Evolutionary conservation across 2,797 vertebrate species (phyloP).

Genomic region (Tiaroga cobitis): DNA sequence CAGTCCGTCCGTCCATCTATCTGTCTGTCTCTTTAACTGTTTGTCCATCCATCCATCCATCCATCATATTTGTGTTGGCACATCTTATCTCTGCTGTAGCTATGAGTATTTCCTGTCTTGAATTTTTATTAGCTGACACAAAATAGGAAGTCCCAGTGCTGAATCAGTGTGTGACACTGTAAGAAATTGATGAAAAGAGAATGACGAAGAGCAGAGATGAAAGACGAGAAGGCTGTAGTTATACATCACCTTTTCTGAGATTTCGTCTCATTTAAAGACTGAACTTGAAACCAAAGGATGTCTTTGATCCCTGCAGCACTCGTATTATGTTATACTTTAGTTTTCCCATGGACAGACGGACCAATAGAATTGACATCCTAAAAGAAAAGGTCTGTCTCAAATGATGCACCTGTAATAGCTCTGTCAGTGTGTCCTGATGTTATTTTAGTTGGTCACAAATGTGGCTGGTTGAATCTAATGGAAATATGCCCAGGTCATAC

Average conservation of each 20-base stretch:
- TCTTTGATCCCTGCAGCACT: conserved; percentile 8
- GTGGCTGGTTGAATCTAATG: neutral
- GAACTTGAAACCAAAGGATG: conserved; percentile 25
- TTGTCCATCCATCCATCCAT: neutral
- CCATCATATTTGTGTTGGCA: neutral
- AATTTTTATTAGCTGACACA: conserved; percentile 48
- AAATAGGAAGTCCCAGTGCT: conserved; percentile 39
- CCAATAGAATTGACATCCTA: neutral
- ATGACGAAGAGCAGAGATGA: conserved; percentile 35
- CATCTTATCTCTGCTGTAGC: neutral
- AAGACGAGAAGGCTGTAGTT: conserved; percentile 6
- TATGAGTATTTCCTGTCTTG: conserved; percentile 13
- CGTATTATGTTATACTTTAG: neutral
- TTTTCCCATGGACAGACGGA: conserved; percentile 14
- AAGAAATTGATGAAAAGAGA: conserved; percentile 45
- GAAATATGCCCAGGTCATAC: neutral
- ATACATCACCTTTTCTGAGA: conserved; percentile 16
- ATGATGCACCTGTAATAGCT: conserved; percentile 12
- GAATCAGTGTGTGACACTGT: conserved; percentile 32
- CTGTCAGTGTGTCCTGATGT: neutral
- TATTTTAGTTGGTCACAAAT: neutral
- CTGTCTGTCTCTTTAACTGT: neutral
- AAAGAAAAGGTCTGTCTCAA: conserved; percentile 4
- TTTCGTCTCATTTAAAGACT: conserved; percentile 28
- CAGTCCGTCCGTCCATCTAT: neutral